Base-by-base conservation (phyloP, 2,888 invertebrate species). In the Panzeria rudis region DNA sequence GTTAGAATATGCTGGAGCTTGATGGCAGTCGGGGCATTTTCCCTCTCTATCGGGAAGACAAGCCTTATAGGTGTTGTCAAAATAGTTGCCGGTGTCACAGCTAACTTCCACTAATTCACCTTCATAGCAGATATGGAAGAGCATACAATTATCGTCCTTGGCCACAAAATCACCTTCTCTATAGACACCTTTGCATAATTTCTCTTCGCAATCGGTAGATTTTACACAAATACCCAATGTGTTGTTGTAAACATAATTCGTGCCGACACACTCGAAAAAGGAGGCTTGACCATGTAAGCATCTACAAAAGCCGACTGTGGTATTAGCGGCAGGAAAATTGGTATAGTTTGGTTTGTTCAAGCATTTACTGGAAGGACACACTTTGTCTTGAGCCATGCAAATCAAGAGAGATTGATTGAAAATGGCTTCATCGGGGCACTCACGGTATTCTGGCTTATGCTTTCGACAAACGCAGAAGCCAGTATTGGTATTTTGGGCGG, bases 71-170 rank as follows among this genome's bases (percentile, higher is more conserved):
- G 0, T 25, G 0, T 32, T 5, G 52, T 91, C 76, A 44, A 89
- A 91, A 47, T 88, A 89, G 47, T 89, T 89, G 7, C 89, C 90
- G 5, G 20, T 41, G 0, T 52, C 84, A 52, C 91, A 91, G 47
- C 88, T 89, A 3, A 85, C 87, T 7, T 83, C 77, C 0, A 87
- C 50, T 2, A 90, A 77, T 47, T 86, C 64, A 0, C 90, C 90
- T 38, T 88, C 66, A 3, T 77, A 17, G 83, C 91, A 91, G 5
- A 88, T 86, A 38, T 86, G 88, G 64, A 88, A 92, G 1, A 83
- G 56, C 3, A 86, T 86, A 20, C 91, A 90, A 20, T 89, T 89
- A 0, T 86, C 69, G 0, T 80, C 59, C 76, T 90, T 66, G 8
- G 50, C 1, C n/a, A 79, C 64, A 44, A 85, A 71, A 0, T 91